These are phyloP conservation scores for Pseudonaja textilis DNA, from an alignment of 2,113 vertebrate species.

Conservation along the genomic window DNA sequence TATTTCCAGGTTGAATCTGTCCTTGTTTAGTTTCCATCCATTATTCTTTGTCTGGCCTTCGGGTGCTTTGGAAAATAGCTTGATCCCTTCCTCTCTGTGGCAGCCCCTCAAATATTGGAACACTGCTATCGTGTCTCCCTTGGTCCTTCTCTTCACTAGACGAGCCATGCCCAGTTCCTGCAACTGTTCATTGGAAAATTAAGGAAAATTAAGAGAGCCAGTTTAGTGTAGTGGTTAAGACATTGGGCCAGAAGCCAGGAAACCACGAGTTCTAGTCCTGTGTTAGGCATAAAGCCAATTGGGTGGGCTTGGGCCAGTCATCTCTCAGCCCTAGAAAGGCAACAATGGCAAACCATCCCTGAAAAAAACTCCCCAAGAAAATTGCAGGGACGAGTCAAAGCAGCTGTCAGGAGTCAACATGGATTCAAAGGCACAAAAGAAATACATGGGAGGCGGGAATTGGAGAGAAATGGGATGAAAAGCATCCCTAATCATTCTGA, in stretches of 20 bases:
- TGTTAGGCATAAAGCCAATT: not conserved
- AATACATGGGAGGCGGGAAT: constrained; percentile 60
- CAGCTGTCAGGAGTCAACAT: not conserved
- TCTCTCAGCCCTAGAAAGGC: not conserved
- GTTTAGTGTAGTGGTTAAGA: not conserved
- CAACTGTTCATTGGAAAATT: too few species aligned
- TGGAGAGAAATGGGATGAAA: constrained; percentile 60
- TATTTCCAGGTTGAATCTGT: too few species aligned
- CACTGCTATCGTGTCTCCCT: too few species aligned
- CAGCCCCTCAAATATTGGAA: too few species aligned
- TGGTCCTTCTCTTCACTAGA: too few species aligned
- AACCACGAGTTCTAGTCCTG: not conserved
- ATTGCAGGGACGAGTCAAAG: not conserved
- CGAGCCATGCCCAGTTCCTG: too few species aligned
- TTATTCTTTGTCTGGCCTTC: too few species aligned
- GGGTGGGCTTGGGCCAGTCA: not conserved
- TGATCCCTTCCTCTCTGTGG: too few species aligned
- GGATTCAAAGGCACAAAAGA: constrained; percentile 31
- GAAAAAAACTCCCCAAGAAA: not conserved
- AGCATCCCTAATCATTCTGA: constrained; percentile 66
- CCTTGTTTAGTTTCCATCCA: too few species aligned
- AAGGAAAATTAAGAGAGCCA: constrained; percentile 36
- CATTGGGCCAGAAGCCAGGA: not conserved
- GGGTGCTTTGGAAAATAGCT: too few species aligned
- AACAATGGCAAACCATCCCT: not conserved